phyloP scores from a whole-genome alignment of 2,797 vertebrate species.

The Neostethus bicornis region DNA sequence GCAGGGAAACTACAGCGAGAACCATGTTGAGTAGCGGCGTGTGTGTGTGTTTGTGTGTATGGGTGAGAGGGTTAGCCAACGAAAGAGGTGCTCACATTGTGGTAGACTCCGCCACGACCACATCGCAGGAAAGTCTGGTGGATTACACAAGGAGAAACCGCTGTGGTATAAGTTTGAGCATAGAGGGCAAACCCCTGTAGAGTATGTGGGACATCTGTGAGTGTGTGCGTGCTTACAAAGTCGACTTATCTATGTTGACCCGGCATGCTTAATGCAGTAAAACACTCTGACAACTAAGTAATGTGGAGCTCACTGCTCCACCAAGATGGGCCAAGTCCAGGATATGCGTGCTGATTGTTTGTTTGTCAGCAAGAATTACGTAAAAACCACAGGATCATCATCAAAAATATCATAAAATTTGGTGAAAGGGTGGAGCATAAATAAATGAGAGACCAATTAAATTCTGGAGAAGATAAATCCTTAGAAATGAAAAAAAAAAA shows the following conservation, averaged over 20 bases:
- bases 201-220: constrained; percentile 1
- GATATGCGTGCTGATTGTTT: neutral
- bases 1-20: constrained; percentile 29
- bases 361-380: neutral
- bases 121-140: constrained; percentile 40
- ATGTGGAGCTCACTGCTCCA: neutral
- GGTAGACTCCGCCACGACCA: constrained; percentile 46
- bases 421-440: neutral
- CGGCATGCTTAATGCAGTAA: constrained; percentile 4
- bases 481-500: no score
- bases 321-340: neutral
- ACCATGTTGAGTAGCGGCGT: constrained; percentile 27
- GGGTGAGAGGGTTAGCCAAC: constrained; percentile 3
- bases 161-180: constrained; percentile 54
- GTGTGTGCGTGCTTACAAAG: constrained; percentile 4
- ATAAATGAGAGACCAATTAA: neutral
- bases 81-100: constrained; percentile 45
- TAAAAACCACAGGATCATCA: neutral
- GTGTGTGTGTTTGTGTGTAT: constrained; percentile 6
- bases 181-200: constrained; percentile 45
- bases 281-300: neutral
- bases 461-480: neutral
- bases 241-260: constrained; percentile 24
- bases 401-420: neutral
- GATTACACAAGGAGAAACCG: constrained; percentile 38